Base-by-base conservation (phyloP, 2,888 invertebrate species). In the Agonopterix arenella region DNA sequence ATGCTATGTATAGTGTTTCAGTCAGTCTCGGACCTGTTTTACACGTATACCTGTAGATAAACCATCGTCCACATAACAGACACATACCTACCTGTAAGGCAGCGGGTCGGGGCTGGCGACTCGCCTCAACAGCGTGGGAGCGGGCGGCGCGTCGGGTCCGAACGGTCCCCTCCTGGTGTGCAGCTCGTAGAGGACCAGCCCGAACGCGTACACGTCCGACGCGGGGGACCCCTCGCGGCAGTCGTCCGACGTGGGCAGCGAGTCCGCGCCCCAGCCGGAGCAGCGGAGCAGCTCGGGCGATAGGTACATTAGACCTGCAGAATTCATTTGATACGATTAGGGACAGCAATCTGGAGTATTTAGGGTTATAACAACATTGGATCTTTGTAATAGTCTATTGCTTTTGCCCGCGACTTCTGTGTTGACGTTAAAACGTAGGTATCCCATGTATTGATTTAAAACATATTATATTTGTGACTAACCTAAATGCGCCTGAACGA, bases 151-250 rank as follows among this genome's bases (percentile, higher is more conserved):
- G 59, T 91, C 93, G 10, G 90, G 90, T 0, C 96, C 96, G 70
- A 95, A 97, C 0, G 97, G 97, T 0, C 98, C 97, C 53, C 93
- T 92, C 0, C 98, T 89, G 10, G 95, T 93, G 71, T 97, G 94
- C 59, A 98, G 90, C 81, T 98, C 98, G 74, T 96, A 97, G 45
- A 98, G 85, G 47, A 98, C 93, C 46, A 98, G 93, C 0, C 93
- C 95, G 75, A 98, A 98, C 1, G 96, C 95, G 74, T 96, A 96
- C 41, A 95, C 92, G 73, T 97, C 97, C 0, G 95, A 96, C 61
- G 94, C 94, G 61, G 95, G 94, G 0, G 92, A 91, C 1, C 93
- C 95, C 53, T 71, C 60, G 57, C 78, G 61, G 61, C 76, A 53
- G 76, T 90, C 70, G 66, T 66, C 70, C 0, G 70, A 56, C 7